Percentiles rank a stretch among this genome's conserved stretches.
Evolutionary conservation across 2,797 vertebrate species (phyloP).

Genomic region (Centropyge bicolor): DNA sequence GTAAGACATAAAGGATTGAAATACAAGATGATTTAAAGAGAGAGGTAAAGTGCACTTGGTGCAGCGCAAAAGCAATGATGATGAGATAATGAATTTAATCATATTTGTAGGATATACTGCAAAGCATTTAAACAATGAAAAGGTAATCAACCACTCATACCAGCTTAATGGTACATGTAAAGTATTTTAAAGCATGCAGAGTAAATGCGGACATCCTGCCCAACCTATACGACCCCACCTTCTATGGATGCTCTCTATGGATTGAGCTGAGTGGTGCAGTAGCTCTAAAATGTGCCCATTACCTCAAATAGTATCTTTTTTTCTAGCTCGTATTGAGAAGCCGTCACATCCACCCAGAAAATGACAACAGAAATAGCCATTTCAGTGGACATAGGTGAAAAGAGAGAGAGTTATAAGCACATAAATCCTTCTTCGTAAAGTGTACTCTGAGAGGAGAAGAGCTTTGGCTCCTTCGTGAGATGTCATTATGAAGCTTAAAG

Average conservation of each 20-base stretch:
- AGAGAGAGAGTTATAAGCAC: background rate
- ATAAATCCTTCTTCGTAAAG: constrained; percentile 5
- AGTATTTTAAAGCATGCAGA: background rate
- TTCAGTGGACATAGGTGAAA: constrained; percentile 3
- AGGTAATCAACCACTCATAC: background rate
- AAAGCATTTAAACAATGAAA: background rate
- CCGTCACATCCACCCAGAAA: background rate
- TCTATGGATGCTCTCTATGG: constrained; percentile 1
- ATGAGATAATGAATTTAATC: background rate
- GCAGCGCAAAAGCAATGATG: background rate
- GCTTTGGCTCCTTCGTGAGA: background rate
- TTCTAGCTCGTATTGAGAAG: background rate
- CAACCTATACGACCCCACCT: background rate
- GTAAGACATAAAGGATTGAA: constrained; percentile 20
- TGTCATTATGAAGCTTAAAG: background rate
- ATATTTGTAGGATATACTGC: background rate
- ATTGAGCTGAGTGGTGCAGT: constrained; percentile 14
- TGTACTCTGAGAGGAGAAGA: background rate
- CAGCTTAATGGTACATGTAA: background rate
- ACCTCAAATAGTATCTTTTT: constrained; percentile 16
- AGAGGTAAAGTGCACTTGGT: background rate
- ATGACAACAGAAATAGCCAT: constrained; percentile 10
- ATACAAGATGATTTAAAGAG: constrained; percentile 5
- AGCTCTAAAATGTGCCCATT: constrained; percentile 24
- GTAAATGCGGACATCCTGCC: background rate